Conservation (phyloP, 2,113 vertebrate species). For the Oncorhynchus kisutch region DNA sequence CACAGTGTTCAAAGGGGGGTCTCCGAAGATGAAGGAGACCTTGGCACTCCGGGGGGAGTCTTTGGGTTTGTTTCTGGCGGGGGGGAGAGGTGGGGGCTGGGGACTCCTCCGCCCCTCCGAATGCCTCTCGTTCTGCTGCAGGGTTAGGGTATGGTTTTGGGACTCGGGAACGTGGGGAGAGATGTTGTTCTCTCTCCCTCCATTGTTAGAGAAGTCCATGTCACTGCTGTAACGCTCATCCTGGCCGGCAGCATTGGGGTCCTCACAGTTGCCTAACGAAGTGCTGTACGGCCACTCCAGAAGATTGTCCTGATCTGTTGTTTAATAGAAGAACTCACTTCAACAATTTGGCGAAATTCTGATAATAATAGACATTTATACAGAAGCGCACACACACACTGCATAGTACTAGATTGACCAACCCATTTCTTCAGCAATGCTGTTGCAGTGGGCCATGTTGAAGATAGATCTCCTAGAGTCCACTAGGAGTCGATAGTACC, state of each 20-base stretch:
- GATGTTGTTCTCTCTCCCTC: slow-evolving; percentile 78
- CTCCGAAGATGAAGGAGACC: slow-evolving; percentile 96
- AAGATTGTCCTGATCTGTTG: slow-evolving; percentile 77
- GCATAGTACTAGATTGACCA: slow-evolving; percentile 8
- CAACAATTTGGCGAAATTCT: too few species aligned
- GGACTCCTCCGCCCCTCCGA: slow-evolving; percentile 72
- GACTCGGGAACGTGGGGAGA: slow-evolving; percentile 79
- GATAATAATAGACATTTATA: neutral
- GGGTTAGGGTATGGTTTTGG: slow-evolving; percentile 64
- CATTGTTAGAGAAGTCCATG: slow-evolving; percentile 71
- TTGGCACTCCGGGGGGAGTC: slow-evolving; percentile 91
- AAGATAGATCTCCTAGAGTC: slow-evolving; percentile 95
- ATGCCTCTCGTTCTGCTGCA: slow-evolving; percentile 60
- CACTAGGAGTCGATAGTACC: slow-evolving; percentile 94
- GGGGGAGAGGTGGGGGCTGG: slow-evolving; percentile 77
- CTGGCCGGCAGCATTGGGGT: slow-evolving; percentile 73
- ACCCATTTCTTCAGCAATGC: slow-evolving; percentile 78
- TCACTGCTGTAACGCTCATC: slow-evolving; percentile 78
- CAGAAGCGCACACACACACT: neutral
- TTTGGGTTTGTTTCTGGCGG: slow-evolving; percentile 86
- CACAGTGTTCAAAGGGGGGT: slow-evolving; percentile 79
- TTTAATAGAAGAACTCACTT: slow-evolving; percentile 1
- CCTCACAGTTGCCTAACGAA: slow-evolving; percentile 82
- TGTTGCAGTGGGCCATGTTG: slow-evolving; percentile 90
- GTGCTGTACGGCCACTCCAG: slow-evolving; percentile 93